Conservation (phyloP, 2,888 invertebrate species). For the Cactoblastis cactorum region DNA sequence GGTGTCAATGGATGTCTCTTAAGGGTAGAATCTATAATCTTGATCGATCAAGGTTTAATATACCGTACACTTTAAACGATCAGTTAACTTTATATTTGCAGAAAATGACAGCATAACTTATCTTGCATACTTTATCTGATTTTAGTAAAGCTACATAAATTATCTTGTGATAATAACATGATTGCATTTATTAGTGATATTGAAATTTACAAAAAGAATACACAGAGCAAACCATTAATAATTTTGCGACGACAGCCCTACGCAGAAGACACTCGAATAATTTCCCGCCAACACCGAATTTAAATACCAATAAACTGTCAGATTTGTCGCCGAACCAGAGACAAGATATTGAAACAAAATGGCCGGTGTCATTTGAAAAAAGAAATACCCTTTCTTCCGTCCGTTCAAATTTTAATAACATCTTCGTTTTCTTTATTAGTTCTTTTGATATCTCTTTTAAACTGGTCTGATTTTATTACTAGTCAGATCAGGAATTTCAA, state of each 20-base stretch:
- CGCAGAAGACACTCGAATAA: conserved; percentile 30
- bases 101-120: too few species aligned
- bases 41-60: too few species aligned
- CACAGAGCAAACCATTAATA: not conserved
- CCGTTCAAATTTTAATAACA: conserved; percentile 63
- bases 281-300: conserved; percentile 42
- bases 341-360: conserved; percentile 38
- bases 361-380: conserved; percentile 51
- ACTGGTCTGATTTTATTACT: conserved; percentile 71
- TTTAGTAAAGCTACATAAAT: too few species aligned
- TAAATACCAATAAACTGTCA: conserved; percentile 55
- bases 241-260: conserved; percentile 12
- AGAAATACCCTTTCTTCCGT: conserved; percentile 60
- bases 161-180: not conserved
- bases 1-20: too few species aligned
- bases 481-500: conserved; percentile 77
- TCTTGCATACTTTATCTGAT: too few species aligned
- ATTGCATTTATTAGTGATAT: not conserved
- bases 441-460: conserved; percentile 70
- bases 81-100: too few species aligned
- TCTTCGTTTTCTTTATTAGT: conserved; percentile 65
- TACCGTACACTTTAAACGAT: too few species aligned
- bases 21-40: too few species aligned
- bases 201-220: not conserved
- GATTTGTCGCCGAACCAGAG: conserved; percentile 56